Conservation (phyloP, 2,888 invertebrate genomes). For the Scaptomyza caliginosa region DNA sequence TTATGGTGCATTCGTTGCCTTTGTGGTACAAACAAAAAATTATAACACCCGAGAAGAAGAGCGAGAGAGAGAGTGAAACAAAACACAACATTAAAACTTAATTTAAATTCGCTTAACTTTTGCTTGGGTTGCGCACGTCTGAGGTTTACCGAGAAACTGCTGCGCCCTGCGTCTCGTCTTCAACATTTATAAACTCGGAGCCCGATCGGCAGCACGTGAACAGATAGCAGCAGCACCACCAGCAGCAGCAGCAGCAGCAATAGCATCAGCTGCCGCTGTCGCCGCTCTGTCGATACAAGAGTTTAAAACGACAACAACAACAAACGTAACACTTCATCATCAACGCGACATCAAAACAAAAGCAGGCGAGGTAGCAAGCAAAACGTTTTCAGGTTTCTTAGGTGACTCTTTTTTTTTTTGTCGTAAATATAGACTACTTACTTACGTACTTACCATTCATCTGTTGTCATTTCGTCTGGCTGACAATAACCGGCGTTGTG, state of each 20-base stretch:
- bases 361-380: slow-evolving; percentile 19
- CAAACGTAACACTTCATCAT: slow-evolving; percentile 51
- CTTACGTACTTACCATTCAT: not conserved
- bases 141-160: slow-evolving; percentile 69
- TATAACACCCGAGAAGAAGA: slow-evolving; percentile 9
- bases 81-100: slow-evolving; percentile 41
- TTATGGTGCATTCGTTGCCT: slow-evolving; percentile 23
- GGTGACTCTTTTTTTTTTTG: slow-evolving; percentile 58
- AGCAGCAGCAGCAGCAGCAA: slow-evolving; percentile 8
- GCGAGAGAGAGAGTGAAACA: slow-evolving; percentile 1
- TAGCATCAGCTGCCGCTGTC: slow-evolving; percentile 17
- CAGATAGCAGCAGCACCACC: slow-evolving; percentile 58
- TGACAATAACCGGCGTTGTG: slow-evolving; percentile 29
- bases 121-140: slow-evolving; percentile 57
- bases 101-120: slow-evolving; percentile 54
- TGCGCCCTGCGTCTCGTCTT: slow-evolving; percentile 60
- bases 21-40: slow-evolving; percentile 2
- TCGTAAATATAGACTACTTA: slow-evolving; percentile 27
- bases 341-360: slow-evolving; percentile 52
- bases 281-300: slow-evolving; percentile 43
- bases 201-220: slow-evolving; percentile 66
- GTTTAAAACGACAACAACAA: slow-evolving; percentile 19
- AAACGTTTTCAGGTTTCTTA: slow-evolving; percentile 49
- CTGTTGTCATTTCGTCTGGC: slow-evolving; percentile 34
- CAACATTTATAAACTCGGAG: slow-evolving; percentile 74